These are phyloP conservation scores for Candoia aspera DNA, from an alignment of 2,113 vertebrate species.

Conservation along the genomic window DNA sequence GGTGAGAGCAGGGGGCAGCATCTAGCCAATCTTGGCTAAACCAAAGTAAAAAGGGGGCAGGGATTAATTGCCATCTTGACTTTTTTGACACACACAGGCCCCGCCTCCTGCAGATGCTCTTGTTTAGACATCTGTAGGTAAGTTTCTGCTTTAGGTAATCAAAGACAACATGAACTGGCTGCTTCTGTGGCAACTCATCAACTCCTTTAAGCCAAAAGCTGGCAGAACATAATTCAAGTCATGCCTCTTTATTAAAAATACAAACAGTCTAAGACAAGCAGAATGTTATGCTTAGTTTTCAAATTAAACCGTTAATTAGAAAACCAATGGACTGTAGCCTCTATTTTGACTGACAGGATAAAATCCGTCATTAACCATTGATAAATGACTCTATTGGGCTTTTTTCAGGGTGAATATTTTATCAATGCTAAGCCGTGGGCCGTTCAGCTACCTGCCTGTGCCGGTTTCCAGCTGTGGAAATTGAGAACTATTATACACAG, in stretches of 20 bases:
- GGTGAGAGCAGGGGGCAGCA: not conserved
- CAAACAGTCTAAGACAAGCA: not conserved
- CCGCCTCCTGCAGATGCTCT: too few relatives aligned
- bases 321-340: not conserved
- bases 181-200: not conserved
- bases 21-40: not conserved
- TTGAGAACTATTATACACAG: constrained; percentile 16
- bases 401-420: not conserved
- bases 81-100: too few relatives aligned
- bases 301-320: constrained; percentile 8
- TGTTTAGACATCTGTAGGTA: not conserved
- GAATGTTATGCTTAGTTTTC: not conserved
- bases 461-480: constrained; percentile 34
- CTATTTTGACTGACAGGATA: constrained; percentile 21
- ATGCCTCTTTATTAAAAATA: not conserved
- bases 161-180: not conserved
- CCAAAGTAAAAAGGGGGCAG: not conserved
- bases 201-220: not conserved
- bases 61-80: too few relatives aligned
- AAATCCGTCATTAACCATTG: not conserved
- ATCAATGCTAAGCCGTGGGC: not conserved
- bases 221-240: not conserved
- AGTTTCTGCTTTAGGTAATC: fast-evolving
- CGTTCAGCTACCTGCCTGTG: not conserved
- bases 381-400: not conserved